phyloP scores from a whole-genome alignment of 2,797 vertebrate genomes.

The Anguilla pacifica region DNA sequence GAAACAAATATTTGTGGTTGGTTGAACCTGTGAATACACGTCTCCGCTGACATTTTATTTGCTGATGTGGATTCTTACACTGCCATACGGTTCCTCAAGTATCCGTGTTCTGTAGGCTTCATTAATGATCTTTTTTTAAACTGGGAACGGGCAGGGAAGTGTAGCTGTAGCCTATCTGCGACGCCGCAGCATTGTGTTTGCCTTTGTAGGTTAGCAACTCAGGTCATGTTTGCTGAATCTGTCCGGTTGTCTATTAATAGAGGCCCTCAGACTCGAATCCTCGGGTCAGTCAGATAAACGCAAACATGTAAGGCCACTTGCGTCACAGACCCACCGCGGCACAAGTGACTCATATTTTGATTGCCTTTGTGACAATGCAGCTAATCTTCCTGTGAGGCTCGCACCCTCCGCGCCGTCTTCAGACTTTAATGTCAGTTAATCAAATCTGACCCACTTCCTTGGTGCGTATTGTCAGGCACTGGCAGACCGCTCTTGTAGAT shows the following conservation, averaged over 20 bases:
- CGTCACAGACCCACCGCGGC: constrained; percentile 54
- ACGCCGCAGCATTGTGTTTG: constrained; percentile 47
- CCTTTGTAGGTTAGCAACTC: constrained; percentile 53
- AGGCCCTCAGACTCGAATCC: constrained; percentile 36
- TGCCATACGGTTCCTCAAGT: background rate
- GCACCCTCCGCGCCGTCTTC: constrained; percentile 41
- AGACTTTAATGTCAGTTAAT: constrained; percentile 65
- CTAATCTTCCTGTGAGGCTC: constrained; percentile 38
- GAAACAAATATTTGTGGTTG: background rate
- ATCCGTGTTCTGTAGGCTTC: background rate
- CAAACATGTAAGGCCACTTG: constrained; percentile 52
- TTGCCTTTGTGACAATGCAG: constrained; percentile 51
- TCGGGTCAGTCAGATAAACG: constrained; percentile 45
- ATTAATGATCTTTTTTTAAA: background rate
- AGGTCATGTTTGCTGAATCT: constrained; percentile 50
- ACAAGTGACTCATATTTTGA: constrained; percentile 57
- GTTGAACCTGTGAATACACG: background rate
- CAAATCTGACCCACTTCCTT: constrained; percentile 73
- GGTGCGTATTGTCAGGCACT: constrained; percentile 42
- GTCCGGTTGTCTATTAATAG: constrained; percentile 56
- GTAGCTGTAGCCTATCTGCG: constrained; percentile 28
- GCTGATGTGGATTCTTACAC: background rate
- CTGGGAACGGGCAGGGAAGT: background rate
- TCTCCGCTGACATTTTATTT: background rate
- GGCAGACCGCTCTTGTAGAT: constrained; percentile 24